Evolutionary conservation across 2,888 invertebrate genomes (phyloP), one percentile per base, ranked within the genome.

Genomic region (Rotaria magnacalcarata): DNA sequence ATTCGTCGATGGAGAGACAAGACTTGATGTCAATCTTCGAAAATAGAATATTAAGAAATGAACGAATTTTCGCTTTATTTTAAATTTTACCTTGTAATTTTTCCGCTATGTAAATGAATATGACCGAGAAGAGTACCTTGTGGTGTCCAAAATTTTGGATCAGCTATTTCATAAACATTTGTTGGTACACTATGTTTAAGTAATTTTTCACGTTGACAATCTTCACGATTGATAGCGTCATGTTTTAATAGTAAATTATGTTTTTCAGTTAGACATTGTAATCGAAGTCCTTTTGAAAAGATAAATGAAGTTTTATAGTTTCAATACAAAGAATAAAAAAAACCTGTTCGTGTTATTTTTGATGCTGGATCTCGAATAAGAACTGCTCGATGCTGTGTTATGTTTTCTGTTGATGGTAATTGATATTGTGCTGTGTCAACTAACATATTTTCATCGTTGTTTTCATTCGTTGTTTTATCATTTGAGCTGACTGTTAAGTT

Each of bases 101-200:
- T 80, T 24, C 80, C 80, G 11, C n/a, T 80, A n/a, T 80, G 80
- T 80, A 80, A 80, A 80, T 80, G 80, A 21, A 80, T 47, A n/a
- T 80, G 80, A 47, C 47, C 47, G 24, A 80, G 80, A 14, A 80
- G 47, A 47, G 16, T 80, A 14, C 80, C 80, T 80, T 80, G 80
- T 47, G 80, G 80, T n/a, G 80, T 80, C 80, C 80, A 80, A 47
- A n/a, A 47, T 80, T 43, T 47, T 47, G 47, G 43, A 80, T 80
- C 80, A 1, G 80, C 24, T 80, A 80, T 43, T 80, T 80, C 80
- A 47, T 41, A 80, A 14, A 80, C 43, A 47, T 80, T 80, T n/a
- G 80, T 80, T 47, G 80, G 80, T 8, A 80, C 80, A 80, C 47
- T 47, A 47, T 14, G 43, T 47, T 47, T 80, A 14, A 80, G 47